phyloP scores from a whole-genome alignment of 2,888 invertebrate genomes.

The Trichopria drosophilae region DNA sequence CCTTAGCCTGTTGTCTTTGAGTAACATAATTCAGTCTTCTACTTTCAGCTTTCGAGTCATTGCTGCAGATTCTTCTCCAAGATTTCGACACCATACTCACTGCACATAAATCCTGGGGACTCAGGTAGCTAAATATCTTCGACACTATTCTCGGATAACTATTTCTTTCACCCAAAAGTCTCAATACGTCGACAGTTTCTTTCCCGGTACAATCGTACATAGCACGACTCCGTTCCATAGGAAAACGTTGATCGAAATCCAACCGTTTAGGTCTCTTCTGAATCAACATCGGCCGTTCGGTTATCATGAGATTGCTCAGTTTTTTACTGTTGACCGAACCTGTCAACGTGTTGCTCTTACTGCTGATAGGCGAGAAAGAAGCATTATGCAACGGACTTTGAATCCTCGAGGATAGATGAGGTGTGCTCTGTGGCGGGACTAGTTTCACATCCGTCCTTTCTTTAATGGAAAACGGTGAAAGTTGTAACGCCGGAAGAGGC shows the following conservation, averaged over 20 bases:
- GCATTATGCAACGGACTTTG: conserved; percentile 24
- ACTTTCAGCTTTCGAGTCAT: conserved; percentile 46
- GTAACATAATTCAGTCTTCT: conserved; percentile 48
- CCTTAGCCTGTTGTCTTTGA: conserved; percentile 50
- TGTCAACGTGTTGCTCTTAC: conserved; percentile 33
- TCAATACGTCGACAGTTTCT: conserved; percentile 49
- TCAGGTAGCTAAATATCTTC: conserved; percentile 52
- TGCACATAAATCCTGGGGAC: conserved; percentile 53
- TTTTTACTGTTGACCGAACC: conserved; percentile 40
- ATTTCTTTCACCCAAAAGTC: conserved; percentile 52
- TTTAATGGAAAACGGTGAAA: conserved; percentile 42
- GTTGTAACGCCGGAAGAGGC: conserved; percentile 44
- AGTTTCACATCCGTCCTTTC: conserved; percentile 47
- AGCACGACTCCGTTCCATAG: conserved; percentile 38
- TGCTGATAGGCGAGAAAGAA: conserved; percentile 39
- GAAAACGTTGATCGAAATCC: conserved; percentile 45
- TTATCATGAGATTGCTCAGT: conserved; percentile 42
- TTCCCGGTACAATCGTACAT: conserved; percentile 46
- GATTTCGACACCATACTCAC: conserved; percentile 55
- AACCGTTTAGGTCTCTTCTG: conserved; percentile 49
- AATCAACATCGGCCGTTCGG: conserved; percentile 31
- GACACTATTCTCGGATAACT: conserved; percentile 51
- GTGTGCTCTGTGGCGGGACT: conserved; percentile 46
- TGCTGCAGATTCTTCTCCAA: conserved; percentile 52
- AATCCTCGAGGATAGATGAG: conserved; percentile 33